Evolutionary conservation across 2,113 vertebrate genomes (phyloP).

Genomic region (Cynoglossus semilaevis): DNA sequence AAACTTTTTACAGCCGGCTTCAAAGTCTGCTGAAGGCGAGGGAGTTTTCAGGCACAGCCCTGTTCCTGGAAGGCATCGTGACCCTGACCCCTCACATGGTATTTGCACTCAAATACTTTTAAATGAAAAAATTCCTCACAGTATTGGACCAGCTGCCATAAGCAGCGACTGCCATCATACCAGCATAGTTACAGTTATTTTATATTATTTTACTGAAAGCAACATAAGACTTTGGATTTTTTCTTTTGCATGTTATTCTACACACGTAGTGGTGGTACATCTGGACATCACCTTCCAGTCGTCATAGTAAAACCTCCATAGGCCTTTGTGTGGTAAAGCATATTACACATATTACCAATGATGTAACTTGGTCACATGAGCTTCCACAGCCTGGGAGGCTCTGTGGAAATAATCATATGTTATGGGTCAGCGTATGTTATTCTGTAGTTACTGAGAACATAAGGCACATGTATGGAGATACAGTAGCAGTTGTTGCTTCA

Average conservation of each 20-base stretch:
- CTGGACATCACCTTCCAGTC: slow-evolving; percentile 28
- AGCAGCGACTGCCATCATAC: no score
- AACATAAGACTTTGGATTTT: background rate
- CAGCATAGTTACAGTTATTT: no score
- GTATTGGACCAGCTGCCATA: background rate
- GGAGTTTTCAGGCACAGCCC: background rate
- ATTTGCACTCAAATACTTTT: slow-evolving; percentile 16
- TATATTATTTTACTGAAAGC: no score
- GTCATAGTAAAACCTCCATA: slow-evolving; percentile 30
- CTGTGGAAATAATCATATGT: slow-evolving; percentile 35
- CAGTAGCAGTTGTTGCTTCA: no score
- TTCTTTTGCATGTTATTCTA: background rate
- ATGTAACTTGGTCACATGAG: slow-evolving; percentile 35
- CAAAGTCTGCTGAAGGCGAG: slow-evolving; percentile 24
- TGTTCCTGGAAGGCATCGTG: slow-evolving; percentile 18
- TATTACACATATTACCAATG: slow-evolving; percentile 25
- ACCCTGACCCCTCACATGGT: slow-evolving; percentile 18
- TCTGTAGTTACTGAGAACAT: slow-evolving; percentile 6
- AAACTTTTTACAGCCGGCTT: slow-evolving; percentile 37
- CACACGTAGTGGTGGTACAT: slow-evolving; percentile 1
- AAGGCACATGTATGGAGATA: slow-evolving; percentile 3
- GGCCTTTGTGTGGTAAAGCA: slow-evolving; percentile 35
- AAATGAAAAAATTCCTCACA: slow-evolving; percentile 1
- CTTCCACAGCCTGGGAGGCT: slow-evolving; percentile 9
- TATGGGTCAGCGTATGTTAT: slow-evolving; percentile 9